Evolutionary conservation across 2,888 invertebrate species (phyloP).

Genomic region (Conchocele bisecta): DNA sequence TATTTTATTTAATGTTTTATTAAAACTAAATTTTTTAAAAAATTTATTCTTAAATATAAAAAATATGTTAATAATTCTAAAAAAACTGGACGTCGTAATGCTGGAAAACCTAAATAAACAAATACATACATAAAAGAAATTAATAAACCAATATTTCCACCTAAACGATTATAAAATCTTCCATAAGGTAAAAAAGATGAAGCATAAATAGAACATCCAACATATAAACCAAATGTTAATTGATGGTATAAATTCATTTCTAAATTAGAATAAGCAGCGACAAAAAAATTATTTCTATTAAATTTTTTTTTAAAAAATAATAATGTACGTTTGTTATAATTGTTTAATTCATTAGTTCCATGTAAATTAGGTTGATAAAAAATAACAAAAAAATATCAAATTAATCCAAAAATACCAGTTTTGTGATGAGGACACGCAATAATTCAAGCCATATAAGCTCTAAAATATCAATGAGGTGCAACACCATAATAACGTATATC

Average conservation of each 20-base stretch:
- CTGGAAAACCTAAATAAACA: not conserved
- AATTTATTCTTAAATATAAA: not conserved
- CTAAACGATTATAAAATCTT: not conserved
- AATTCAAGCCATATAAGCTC: not conserved
- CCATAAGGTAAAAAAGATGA: not conserved
- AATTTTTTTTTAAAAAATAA: too few relatives aligned
- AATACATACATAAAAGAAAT: not conserved
- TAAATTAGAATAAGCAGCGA: too few relatives aligned
- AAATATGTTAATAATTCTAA: not conserved
- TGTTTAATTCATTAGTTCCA: too few relatives aligned
- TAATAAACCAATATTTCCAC: not conserved
- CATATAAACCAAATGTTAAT: not conserved
- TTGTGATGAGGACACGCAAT: not conserved
- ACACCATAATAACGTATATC: not conserved
- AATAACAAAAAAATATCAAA: not conserved
- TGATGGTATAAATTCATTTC: too few relatives aligned
- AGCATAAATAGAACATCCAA: not conserved
- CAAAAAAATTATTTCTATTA: too few relatives aligned
- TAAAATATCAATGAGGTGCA: not conserved
- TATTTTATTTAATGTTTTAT: not conserved
- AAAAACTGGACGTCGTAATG: not conserved
- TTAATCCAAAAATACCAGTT: not conserved
- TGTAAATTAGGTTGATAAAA: slow-evolving; percentile 1
- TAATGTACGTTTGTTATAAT: too few relatives aligned
- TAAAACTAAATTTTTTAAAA: not conserved